A percentile compares a stretch with the other conserved stretches of the same genome.
Evolutionary conservation across 2,888 invertebrate species (phyloP).

Genomic region (Platycheirus rosarum): DNA sequence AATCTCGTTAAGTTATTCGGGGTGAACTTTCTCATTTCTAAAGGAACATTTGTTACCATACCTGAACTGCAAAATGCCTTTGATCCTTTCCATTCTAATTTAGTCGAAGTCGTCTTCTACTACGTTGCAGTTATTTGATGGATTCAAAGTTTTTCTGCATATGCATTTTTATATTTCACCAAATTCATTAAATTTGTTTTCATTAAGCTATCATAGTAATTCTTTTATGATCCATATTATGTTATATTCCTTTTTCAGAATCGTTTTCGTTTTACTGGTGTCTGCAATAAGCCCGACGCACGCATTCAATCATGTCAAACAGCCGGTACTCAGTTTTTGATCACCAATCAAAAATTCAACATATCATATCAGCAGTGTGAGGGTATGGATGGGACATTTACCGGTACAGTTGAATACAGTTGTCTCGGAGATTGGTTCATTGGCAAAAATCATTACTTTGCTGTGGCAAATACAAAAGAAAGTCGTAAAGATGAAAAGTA

Average conservation of each 20-base stretch:
- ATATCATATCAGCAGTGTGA: conserved; percentile 95
- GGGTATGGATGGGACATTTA: conserved; percentile 95
- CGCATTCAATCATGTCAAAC: conserved; percentile 97
- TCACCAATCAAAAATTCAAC: conserved; percentile 98
- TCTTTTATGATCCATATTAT: too few species aligned
- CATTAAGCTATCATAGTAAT: too few species aligned
- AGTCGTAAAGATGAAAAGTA: conserved; percentile 97
- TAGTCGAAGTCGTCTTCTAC: too few species aligned
- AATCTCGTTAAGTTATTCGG: too few species aligned
- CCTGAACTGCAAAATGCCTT: too few species aligned
- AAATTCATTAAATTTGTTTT: too few species aligned
- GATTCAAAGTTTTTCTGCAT: too few species aligned
- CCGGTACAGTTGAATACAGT: conserved; percentile 95
- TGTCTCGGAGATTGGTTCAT: conserved; percentile 98
- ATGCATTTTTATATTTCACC: too few species aligned
- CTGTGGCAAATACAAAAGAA: conserved; percentile 98
- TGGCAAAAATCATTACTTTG: conserved; percentile 97
- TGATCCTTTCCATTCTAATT: too few species aligned
- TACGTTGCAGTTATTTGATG: too few species aligned
- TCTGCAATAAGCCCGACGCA: conserved; percentile 94
- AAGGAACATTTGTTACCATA: too few species aligned
- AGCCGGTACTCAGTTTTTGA: conserved; percentile 96
- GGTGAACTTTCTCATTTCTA: too few species aligned
- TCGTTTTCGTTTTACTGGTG: conserved; percentile 94
- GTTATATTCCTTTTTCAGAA: conserved; percentile 83